Percentiles rank a stretch among this genome's conserved stretches.
These are phyloP conservation scores for Drosophila neutralis DNA, from an alignment of 2,888 invertebrate genomes.

Conservation along the genomic window DNA sequence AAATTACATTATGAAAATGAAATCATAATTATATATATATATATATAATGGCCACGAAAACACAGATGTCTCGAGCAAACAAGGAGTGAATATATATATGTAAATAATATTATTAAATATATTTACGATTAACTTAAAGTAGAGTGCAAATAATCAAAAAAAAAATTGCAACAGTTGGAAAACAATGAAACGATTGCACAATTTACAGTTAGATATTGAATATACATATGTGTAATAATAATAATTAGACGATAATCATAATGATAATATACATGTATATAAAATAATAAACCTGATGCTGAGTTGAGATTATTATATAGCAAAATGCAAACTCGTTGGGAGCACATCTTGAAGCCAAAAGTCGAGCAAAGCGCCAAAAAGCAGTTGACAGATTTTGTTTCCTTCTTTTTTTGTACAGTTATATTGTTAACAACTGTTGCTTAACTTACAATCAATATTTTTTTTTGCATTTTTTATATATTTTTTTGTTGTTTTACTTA, in stretches of 20 bases:
- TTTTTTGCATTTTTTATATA: neutral
- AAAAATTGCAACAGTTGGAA: conserved; percentile 30
- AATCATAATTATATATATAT: conserved; percentile 8
- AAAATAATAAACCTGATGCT: conserved; percentile 51
- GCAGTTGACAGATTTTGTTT: conserved; percentile 19
- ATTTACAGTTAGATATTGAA: conserved; percentile 19
- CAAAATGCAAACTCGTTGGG: conserved; percentile 63
- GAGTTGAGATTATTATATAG: conserved; percentile 42
- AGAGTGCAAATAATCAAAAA: conserved; percentile 1
- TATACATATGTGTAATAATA: conserved; percentile 23
- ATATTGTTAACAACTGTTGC: conserved; percentile 24
- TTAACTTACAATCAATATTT: conserved; percentile 30
- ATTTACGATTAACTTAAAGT: conserved; percentile 16
- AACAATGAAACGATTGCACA: conserved; percentile 25
- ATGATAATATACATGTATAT: conserved; percentile 7
- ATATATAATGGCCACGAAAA: conserved; percentile 62
- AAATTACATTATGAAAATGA: conserved; percentile 52
- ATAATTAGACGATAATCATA: conserved; percentile 21
- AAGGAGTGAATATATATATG: conserved; percentile 19
- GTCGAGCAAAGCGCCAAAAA: conserved; percentile 45
- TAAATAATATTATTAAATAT: conserved; percentile 20
- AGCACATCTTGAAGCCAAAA: conserved; percentile 49
- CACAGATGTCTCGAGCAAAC: conserved; percentile 38
- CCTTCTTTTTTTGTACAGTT: conserved; percentile 2
- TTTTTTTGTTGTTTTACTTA: neutral